phyloP scores from a whole-genome alignment of 2,797 vertebrate species.

The Dendrocincla fuliginosa region DNA sequence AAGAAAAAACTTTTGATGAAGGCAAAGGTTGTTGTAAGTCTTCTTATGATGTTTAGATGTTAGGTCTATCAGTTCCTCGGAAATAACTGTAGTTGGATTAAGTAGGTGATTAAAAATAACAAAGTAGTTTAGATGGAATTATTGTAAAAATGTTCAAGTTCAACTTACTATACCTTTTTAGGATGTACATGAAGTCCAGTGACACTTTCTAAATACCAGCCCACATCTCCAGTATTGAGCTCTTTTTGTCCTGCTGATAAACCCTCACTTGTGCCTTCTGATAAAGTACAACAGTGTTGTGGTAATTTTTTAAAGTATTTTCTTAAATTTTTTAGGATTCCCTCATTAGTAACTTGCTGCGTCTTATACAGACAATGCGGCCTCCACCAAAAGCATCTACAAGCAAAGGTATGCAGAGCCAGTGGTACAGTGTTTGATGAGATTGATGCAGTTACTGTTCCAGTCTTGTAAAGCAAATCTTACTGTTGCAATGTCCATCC shows the following conservation, averaged over 20 bases:
- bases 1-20: not conserved
- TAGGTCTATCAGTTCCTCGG: not conserved
- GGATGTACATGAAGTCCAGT: accelerated
- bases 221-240: not conserved
- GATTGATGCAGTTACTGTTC: not conserved
- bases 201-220: not conserved
- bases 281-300: accelerated
- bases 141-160: accelerated
- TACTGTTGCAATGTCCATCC: accelerated
- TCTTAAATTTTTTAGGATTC: slow-evolving; percentile 81
- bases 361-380: slow-evolving; percentile 97
- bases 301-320: not conserved
- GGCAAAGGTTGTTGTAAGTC: accelerated
- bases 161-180: accelerated
- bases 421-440: not conserved
- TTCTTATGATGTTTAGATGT: not conserved
- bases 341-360: slow-evolving; percentile 89
- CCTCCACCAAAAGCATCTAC: slow-evolving; percentile 84
- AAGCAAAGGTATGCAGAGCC: slow-evolving; percentile 79
- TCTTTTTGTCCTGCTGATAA: not conserved
- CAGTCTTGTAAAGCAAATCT: not conserved
- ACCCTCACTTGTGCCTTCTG: not conserved
- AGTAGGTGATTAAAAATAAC: not conserved
- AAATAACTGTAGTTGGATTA: not conserved
- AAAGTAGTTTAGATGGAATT: not conserved